Evolutionary conservation across 2,888 invertebrate species (phyloP), one percentile per base, ranked within the genome.

Genomic region (Theretra japonica): DNA sequence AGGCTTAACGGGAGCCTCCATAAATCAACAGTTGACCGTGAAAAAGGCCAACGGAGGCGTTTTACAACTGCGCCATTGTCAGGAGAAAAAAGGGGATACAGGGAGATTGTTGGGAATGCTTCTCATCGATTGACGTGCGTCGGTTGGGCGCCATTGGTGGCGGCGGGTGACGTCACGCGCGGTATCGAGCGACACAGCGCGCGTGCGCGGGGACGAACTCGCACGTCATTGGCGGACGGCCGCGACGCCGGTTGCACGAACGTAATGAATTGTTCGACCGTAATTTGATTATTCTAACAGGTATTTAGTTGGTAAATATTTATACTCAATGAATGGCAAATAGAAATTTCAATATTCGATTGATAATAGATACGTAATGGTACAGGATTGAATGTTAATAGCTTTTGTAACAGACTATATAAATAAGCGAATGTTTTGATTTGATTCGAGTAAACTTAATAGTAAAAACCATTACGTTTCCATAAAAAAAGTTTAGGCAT

Each of bases 171-270:
- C 93, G 93, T 93, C 93, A 92, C 90, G 75, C 69, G 77, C 78
- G 70, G 77, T 92, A 93, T 93, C 93, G 93, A 93, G 88, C 92
- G 92, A 88, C 90, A 91, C 85, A 79, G 73, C 89, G 88, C 93
- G 93, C 93, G 92, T 92, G 93, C 93, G 93, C 81, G 82, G 78
- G 74, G 70, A 33, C 68, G 74, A 79, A 74, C 86, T 83, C 77
- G 74, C 75, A 82, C 82, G 82, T 82, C 83, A 93, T 91, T 93
- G 91, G 93, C 77, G 79, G 75, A 75, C 76, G 71, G 73, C 76
- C 73, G 71, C 76, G 80, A 81, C 81, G 83, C 80, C 80, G 82
- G 83, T 85, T 83, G 85, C 81, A 82, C 83, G 76, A 81, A 82
- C 78, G 76, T 82, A 84, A 83, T 83, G 83, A 82, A 84, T 84